Base-by-base conservation (phyloP, 64 coral and sea anemone species). In the Anthopleura sola region DNA sequence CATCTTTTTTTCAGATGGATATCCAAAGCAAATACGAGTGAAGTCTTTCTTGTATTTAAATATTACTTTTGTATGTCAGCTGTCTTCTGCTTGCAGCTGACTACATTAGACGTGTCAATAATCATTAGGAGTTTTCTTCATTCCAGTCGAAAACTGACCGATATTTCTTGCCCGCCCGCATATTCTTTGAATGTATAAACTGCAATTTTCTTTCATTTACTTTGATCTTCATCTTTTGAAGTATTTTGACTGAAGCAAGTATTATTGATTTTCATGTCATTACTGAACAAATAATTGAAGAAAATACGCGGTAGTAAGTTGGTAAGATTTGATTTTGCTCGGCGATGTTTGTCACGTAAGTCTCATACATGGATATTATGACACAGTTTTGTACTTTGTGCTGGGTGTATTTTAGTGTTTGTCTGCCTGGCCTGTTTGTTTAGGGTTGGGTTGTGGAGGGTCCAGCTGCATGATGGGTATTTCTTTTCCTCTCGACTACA, bases 11-110 rank as follows among this genome's bases (percentile, higher is more conserved):
- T 71, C 66, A 16, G 3, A 0, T 71, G 66, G 16, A 36, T 71
- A 71, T 34, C 66, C n/a, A 71, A 71, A 71, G 66, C 28, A 71
- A 71, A 71, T 71, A 71, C n/a, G 14, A 71, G 11, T 71, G 66
- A 71, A 71, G 31, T 28, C 66, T 71, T 71, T 71, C n/a, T 66
- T n/a, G 23, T 66, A 66, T 66, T 66, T 66, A 66, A 66, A 66
- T 66, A 24, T 66, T 66, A 66, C 60, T 66, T 66, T 32, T 71
- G 2, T 71, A 34, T 71, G 10, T 71, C 66, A 71, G 66, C 66
- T 71, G 66, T 71, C 66, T 71, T 21, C n/a, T 62, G 6, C n/a
- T 11, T 71, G 13, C 66, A 71, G 66, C 66, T 71, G 66, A 71
- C 66, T 34, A 69, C n/a, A 34, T 71, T 71, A 31, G 3, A 71